Evolutionary conservation across 2,888 invertebrate genomes (phyloP), one percentile per base, ranked within the genome.

Genomic region (Drosophila helvetica): DNA sequence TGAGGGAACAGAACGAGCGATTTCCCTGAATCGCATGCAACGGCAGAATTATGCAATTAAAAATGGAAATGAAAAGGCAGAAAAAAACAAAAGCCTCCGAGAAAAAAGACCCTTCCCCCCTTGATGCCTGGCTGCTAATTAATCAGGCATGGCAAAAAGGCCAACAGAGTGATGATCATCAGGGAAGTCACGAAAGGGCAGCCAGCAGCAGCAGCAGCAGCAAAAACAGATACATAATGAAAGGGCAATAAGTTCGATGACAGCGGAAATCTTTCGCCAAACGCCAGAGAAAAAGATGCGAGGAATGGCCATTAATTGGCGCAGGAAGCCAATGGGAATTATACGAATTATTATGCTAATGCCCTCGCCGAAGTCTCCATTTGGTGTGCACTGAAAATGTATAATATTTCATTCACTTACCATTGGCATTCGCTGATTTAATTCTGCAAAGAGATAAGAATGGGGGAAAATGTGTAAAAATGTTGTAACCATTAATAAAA

Each of bases 401-500:
- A 25, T 30, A 59, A 18, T 48, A 58, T 64, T 17, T 75, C 67
- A 61, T 70, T 45, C 51, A 91, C 92, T 91, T 90, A 92, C 92
- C 92, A 86, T 92, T 92, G 80, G 90, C 91, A 89, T 92, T 92
- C 73, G 91, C 90, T 85, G 92, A 91, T 90, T 92, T 92, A 87
- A 92, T 91, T 91, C 92, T 92, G 92, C 59, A 90, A 91, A 80
- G 15, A 61, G 81, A 89, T 75, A 80, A 77, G 60, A 75, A 75
- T 62, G 42, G 59, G 60, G 75, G 48, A 70, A 77, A 69, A 66
- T 71, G 74, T 74, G 65, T 74, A 9, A 42, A 33, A 25, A 42
- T 50, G 10, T 25, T 12, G 42, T 22, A 72, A 50, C 75, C 58
- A 71, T 67, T 74, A 74, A 65, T 71, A 65, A 48, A 79, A 75